Evolutionary conservation across 2,113 vertebrate genomes (phyloP).

Genomic region (Tamias sibiricus): DNA sequence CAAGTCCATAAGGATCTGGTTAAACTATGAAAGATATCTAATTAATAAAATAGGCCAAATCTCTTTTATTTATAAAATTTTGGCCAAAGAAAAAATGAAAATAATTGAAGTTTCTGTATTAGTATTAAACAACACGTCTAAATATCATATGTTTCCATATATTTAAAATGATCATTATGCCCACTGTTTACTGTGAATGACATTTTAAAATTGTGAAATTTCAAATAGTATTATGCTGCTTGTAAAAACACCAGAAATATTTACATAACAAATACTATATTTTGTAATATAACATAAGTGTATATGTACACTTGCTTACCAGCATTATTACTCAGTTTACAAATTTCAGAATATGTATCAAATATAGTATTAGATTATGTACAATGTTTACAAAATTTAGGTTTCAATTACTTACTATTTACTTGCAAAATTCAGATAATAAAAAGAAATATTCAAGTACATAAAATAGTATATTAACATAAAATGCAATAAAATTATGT

Average conservation of each 20-base stretch:
- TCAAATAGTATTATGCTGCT: not conserved
- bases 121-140: not conserved
- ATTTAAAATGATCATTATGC: slow-evolving; percentile 5
- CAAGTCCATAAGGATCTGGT: not conserved
- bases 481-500: not conserved
- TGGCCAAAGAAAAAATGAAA: not conserved
- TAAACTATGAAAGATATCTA: not conserved
- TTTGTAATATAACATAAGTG: not conserved
- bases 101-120: not conserved
- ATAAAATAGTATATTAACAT: not conserved
- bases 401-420: not conserved
- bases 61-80: not conserved
- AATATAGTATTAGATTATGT: not conserved
- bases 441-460: not conserved
- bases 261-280: too few relatives aligned
- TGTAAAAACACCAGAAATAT: not conserved
- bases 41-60: not conserved
- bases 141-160: not conserved
- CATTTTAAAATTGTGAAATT: not conserved
- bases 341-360: not conserved
- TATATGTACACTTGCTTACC: not conserved
- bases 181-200: not conserved
- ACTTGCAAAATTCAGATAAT: not conserved
- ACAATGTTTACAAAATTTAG: not conserved
- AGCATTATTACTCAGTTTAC: not conserved